Evolutionary conservation across 2,888 invertebrate species (phyloP), one percentile per base, ranked within the genome.

Genomic region (Dryobotodes eremita): DNA sequence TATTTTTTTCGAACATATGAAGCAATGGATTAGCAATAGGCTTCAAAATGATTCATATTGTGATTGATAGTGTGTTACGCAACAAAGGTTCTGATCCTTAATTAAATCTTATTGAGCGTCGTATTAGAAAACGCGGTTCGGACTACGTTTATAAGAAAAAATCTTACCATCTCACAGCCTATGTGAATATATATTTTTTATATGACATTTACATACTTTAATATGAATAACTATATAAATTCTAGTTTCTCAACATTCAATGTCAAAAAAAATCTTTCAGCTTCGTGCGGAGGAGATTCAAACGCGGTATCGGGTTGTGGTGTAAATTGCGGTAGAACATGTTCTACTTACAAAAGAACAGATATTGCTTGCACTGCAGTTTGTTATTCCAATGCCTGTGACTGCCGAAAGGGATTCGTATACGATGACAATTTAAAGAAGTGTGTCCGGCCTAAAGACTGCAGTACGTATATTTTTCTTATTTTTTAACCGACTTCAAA

Each of bases 221-320:
- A n/a, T n/a, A 17, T n/a, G 4, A 20, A 20, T 42, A 8, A 42
- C 8, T 8, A 42, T 8, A 8, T 5, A n/a, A 36, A 46, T 13
- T 59, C 3, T 23, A 26, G 8, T 62, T 20, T 4, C 15, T 20
- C 77, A 59, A 61, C n/a, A 36, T 36, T 50, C 8, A 42, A 42
- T 31, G 1, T 2, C 17, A 76, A 23, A 31, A 17, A 11, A 31
- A 10, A 42, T 46, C 0, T 76, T 72, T 13, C 68, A 89, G 89
- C 84, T 31, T 87, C 88, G 6, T 90, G 89, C 55, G 85, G 81
- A 10, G 88, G 88, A 15, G 90, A 91, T 73, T 77, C 77, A 17
- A 82, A 89, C n/a, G 90, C 90, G 0, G 53, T 71, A 73, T 26
- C 85, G 11, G 89, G 90, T 36, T 90, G 90, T 79, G 86, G 88